Percentiles rank a stretch among this genome's conserved stretches.
Evolutionary conservation across 2,797 vertebrate species (phyloP).

Genomic region (Podarcis lilfordi): DNA sequence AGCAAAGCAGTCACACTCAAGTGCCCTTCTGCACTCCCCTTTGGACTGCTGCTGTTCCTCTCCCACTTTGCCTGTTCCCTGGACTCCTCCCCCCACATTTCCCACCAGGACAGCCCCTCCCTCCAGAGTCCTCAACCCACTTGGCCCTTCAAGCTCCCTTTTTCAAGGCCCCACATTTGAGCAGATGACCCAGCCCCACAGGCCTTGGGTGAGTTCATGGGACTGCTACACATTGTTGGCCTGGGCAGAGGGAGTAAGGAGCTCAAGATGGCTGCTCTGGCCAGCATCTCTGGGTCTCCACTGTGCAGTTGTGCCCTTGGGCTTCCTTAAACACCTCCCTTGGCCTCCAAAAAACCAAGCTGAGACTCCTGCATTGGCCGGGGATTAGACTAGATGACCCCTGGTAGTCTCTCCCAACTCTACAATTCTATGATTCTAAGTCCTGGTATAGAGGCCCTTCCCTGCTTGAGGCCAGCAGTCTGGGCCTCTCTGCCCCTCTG

Average conservation of each 20-base stretch:
- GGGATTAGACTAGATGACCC: no score
- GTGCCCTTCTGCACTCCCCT: not conserved
- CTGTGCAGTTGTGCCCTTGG: not conserved
- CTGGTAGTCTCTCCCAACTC: no score
- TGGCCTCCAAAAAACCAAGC: not conserved
- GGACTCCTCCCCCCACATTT: not conserved
- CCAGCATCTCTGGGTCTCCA: not conserved
- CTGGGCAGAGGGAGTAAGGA: not conserved
- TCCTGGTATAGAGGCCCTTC: slow-evolving; percentile 2
- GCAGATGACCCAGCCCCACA: no score
- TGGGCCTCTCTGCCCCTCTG: slow-evolving; percentile 28
- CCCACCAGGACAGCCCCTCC: not conserved
- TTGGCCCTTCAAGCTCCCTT: no score
- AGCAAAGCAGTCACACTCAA: no score
- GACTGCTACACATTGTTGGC: no score
- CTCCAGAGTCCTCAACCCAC: not conserved
- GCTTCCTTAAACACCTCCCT: not conserved
- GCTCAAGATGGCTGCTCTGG: not conserved
- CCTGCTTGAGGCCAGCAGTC: slow-evolving; percentile 32
- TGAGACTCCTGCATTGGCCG: no score
- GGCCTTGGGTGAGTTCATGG: no score
- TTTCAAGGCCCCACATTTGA: no score
- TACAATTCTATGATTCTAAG: slow-evolving; percentile 1
- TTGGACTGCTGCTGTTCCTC: not conserved
- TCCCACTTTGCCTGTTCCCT: not conserved